Base-by-base conservation (phyloP, 2,888 invertebrate species). In the Dendrolimus houi region DNA sequence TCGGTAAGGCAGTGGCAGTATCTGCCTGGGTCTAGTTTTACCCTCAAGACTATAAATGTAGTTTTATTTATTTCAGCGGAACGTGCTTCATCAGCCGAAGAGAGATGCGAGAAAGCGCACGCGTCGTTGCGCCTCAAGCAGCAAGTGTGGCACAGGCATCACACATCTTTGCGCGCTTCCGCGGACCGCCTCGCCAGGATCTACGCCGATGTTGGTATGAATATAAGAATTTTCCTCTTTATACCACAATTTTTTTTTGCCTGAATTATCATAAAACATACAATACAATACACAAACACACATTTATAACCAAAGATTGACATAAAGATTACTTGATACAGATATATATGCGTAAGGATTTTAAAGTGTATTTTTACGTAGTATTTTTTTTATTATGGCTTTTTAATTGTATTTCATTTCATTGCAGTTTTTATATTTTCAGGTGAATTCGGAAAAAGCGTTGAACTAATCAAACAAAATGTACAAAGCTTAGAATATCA, bases 401-500 rank as follows among this genome's bases (percentile, higher is more conserved):
- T 29, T 6, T 29, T 29, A 29, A 29, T 29, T 29, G 29, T 29
- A 29, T 6, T 29, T 29, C 3, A 29, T 29, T 29, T 29, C 29
- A 29, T 29, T 29, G 29, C 29, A 6, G 29, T 29, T 58, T 13
- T 13, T 54, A 7, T n/a, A 55, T 53, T 60, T 58, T 8, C 74
- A 90, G 90, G 86, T 42, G 87, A 90, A 55, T 88, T 76, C 63
- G 71, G 67, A 53, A 87, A 81, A 60, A 84, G 88, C 56, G 77
- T 87, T 59, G 90, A 90, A 14, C 62, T 90, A 10, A 85, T 95
- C 29, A 90, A 92, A 60, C 83, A 91, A 61, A 93, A 92, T 64
- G 81, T 95, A 3, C 81, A 87, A 52, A 91, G 92, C 17, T 81
- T 93, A 9, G 92, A 92, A 65, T 91, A 92, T 64, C 92, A 92